These are phyloP conservation scores for Chymomyza procnemis DNA, from an alignment of 2,888 invertebrate species.

Conservation along the genomic window DNA sequence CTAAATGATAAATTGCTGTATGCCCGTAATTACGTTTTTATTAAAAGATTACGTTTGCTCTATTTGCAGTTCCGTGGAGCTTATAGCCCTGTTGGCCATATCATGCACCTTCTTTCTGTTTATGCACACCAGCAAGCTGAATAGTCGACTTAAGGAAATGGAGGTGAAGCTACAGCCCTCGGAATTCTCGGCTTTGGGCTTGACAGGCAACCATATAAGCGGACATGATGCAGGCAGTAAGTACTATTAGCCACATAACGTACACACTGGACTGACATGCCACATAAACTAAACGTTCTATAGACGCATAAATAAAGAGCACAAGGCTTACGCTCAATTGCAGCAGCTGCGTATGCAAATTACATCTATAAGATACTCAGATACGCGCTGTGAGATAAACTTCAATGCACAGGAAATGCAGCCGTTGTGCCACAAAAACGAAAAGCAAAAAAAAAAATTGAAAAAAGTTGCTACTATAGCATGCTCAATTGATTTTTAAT, in stretches of 20 bases:
- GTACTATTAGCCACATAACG: constrained; percentile 49
- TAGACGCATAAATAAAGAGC: not conserved
- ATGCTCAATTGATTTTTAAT: constrained; percentile 67
- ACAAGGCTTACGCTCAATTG: constrained; percentile 6
- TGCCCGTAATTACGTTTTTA: not conserved
- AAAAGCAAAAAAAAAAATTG: constrained; percentile 1
- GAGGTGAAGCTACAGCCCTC: constrained; percentile 86
- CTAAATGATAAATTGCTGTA: not conserved
- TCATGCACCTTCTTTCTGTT: constrained; percentile 91
- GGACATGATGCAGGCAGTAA: constrained; percentile 76
- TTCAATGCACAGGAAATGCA: constrained; percentile 24
- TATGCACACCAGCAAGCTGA: constrained; percentile 89
- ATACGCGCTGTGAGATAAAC: constrained; percentile 2
- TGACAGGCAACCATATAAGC: constrained; percentile 77
- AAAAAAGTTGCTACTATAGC: constrained; percentile 8
- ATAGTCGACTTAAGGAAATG: constrained; percentile 89
- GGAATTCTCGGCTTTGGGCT: constrained; percentile 79
- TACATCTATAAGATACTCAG: not conserved
- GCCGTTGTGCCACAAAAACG: constrained; percentile 4
- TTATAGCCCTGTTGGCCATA: constrained; percentile 89
- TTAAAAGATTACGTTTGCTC: constrained; percentile 10
- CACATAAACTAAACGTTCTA: not conserved
- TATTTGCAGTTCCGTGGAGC: constrained; percentile 87
- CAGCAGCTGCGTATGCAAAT: constrained; percentile 5
- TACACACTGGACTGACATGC: not conserved